Percentiles rank a stretch among this genome's conserved stretches.
These are phyloP conservation scores for Zoanthus sansibaricus DNA, from an alignment of 92 coral and sea anemone species.

Conservation along the genomic window DNA sequence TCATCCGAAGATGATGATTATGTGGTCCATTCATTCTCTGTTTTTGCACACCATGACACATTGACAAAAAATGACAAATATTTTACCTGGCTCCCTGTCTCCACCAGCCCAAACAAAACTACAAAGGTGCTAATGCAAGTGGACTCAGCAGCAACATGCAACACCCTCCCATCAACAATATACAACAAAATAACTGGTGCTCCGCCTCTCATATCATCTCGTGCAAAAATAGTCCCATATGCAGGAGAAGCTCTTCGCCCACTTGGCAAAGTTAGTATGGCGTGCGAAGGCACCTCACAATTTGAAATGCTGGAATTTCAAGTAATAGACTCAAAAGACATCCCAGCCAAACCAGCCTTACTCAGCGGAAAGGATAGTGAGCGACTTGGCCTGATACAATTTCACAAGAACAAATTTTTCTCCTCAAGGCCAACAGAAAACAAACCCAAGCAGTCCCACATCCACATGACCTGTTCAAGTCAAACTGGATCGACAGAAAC, in stretches of 20 bases:
- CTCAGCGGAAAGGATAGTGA: conserved; percentile 39
- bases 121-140: conserved; percentile 44
- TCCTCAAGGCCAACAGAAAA: background rate
- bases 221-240: conserved; percentile 38
- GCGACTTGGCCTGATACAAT: conserved; percentile 39
- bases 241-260: conserved; percentile 43
- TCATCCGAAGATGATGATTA: conserved; percentile 34
- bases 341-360: conserved; percentile 44
- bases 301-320: background rate
- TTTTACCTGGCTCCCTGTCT: conserved; percentile 47
- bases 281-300: background rate
- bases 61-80: conserved; percentile 25
- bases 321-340: conserved; percentile 40
- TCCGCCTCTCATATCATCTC: conserved; percentile 33
- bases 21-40: conserved; percentile 36
- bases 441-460: background rate
- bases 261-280: conserved; percentile 36
- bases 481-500: conserved; percentile 16
- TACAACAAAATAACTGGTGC: conserved; percentile 43
- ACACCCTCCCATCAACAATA: conserved; percentile 44
- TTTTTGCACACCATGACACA: conserved; percentile 29
- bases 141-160: conserved; percentile 47
- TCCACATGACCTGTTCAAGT: conserved; percentile 39
- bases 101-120: conserved; percentile 21
- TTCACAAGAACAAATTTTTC: conserved; percentile 42